Evolutionary conservation across 1,140 invertebrate species (phyloP).

Genomic region (Oscheius sp.): DNA sequence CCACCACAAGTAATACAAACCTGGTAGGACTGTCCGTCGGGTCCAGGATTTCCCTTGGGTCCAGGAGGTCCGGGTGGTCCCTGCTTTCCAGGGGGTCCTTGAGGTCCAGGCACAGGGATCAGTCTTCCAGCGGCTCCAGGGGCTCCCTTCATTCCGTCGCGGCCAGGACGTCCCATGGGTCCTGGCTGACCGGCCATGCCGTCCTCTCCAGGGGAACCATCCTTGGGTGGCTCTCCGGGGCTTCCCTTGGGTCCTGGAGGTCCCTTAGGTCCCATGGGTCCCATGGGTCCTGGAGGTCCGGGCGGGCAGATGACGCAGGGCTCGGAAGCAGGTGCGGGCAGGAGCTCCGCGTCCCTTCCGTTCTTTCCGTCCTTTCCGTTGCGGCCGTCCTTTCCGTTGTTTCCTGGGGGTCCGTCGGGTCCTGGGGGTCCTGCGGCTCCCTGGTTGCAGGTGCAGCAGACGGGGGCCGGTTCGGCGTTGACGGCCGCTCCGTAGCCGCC

Average conservation of each 20-base stretch:
- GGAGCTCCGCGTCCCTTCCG: constrained; percentile 43
- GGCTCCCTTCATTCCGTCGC: constrained; percentile 59
- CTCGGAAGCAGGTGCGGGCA: constrained; percentile 50
- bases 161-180: constrained; percentile 55
- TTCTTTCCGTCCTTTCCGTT: constrained; percentile 52
- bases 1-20: too few relatives aligned
- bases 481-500: constrained; percentile 45
- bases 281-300: constrained; percentile 53
- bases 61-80: constrained; percentile 43
- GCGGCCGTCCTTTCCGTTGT: constrained; percentile 56
- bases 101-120: constrained; percentile 59
- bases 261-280: constrained; percentile 49
- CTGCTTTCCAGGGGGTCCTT: constrained; percentile 50
- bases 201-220: constrained; percentile 43
- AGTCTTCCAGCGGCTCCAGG: constrained; percentile 56
- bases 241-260: constrained; percentile 40
- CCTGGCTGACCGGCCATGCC: constrained; percentile 58
- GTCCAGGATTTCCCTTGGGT: constrained; percentile 52
- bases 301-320: constrained; percentile 59
- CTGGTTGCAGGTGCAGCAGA: constrained; percentile 60
- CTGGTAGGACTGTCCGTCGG: constrained; percentile 54
- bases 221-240: constrained; percentile 41
- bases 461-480: constrained; percentile 55
- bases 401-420: constrained; percentile 53
- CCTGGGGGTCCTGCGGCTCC: constrained; percentile 54